Base-by-base conservation (phyloP, 1,140 invertebrate genomes). In the Eurytemora carolleeae region DNA sequence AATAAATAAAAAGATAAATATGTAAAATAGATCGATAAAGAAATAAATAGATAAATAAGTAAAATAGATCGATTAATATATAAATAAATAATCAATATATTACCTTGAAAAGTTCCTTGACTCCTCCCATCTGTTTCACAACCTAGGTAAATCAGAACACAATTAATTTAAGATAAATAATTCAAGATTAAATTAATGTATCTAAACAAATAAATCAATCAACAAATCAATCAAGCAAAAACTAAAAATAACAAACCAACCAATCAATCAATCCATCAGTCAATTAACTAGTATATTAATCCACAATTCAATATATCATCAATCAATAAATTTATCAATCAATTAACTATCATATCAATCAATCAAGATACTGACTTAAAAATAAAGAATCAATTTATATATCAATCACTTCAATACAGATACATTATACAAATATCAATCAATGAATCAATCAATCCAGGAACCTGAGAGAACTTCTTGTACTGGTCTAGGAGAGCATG, bases 71-170 rank as follows among this genome's bases (percentile, higher is more conserved):
- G n/a, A n/a, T n/a, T n/a, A n/a, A n/a, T n/a, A n/a, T n/a, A n/a
- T n/a, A n/a, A n/a, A n/a, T n/a, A n/a, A n/a, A n/a, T 7, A 7
- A 53, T 57, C 17, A 24, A 54, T 21, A 64, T 58, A 69, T 67
- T 76, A 78, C 77, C 75, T 97, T 98, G 71, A 98, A 98, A 3
- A 99, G 75, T 25, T 94, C 94, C 71, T 99, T 99, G 58, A 99
- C 98, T 57, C 94, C 94, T 59, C 96, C 96, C 95, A 99, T 99
- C 76, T 98, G 98, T 73, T 99, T 99, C 0, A 99, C 95, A 64
- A 98, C 92, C 55, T 57, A n/a, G 31, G 7, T 58, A n/a, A n/a
- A n/a, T n/a, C n/a, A n/a, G n/a, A n/a, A n/a, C n/a, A n/a, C n/a
- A n/a, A n/a, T n/a, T n/a, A n/a, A n/a, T n/a, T n/a, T n/a, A n/a